Conservation (phyloP, 2,113 vertebrate genomes). For the Nesoenas mayeri region DNA sequence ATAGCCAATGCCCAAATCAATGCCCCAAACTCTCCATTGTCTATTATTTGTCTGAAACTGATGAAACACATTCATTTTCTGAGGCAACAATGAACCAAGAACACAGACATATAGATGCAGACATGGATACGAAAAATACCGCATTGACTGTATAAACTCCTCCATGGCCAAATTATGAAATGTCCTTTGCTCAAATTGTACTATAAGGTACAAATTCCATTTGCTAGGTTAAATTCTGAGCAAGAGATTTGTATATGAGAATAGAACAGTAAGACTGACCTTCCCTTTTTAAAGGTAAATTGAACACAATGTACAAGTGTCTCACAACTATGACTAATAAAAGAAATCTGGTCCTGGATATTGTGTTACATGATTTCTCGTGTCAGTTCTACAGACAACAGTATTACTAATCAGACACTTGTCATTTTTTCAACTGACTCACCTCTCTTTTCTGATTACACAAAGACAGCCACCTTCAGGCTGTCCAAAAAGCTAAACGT, state of each 20-base stretch:
- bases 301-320: background rate
- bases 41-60: background rate
- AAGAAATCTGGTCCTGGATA: background rate
- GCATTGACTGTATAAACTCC: background rate
- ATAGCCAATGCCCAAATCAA: background rate
- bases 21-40: background rate
- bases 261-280: background rate
- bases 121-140: background rate
- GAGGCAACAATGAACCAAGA: background rate
- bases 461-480: background rate
- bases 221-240: background rate
- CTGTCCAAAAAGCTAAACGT: background rate
- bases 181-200: background rate
- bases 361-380: background rate
- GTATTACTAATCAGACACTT: background rate
- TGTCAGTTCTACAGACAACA: conserved; percentile 2
- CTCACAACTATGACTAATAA: conserved; percentile 23
- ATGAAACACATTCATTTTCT: background rate
- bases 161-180: background rate
- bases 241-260: background rate
- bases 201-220: background rate
- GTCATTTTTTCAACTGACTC: background rate
- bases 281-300: background rate
- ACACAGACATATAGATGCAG: background rate
- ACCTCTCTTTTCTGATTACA: background rate